Conservation (phyloP, 2,888 invertebrate genomes). For the Drosophila robusta region DNA sequence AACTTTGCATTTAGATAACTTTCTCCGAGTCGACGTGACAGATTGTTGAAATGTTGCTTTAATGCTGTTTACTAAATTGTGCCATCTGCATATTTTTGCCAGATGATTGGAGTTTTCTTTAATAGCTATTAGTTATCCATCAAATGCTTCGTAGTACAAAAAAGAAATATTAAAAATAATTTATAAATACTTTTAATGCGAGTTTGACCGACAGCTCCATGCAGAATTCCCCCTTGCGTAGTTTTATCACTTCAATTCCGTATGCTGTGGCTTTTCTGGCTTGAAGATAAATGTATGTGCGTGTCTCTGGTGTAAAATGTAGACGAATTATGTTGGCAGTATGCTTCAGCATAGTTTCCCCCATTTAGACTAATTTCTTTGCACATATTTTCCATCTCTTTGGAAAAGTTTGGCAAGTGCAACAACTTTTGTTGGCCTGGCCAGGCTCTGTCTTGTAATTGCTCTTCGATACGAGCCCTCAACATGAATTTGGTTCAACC, state of each 20-base stretch:
- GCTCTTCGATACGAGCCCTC: slow-evolving; percentile 46
- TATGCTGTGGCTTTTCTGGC: slow-evolving; percentile 1
- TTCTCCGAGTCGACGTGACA: slow-evolving; percentile 2
- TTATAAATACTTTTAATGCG: slow-evolving; percentile 6
- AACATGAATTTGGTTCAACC: slow-evolving; percentile 33
- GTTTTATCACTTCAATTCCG: background rate
- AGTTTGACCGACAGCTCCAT: slow-evolving; percentile 1
- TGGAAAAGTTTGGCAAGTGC: slow-evolving; percentile 37
- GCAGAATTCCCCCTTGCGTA: background rate
- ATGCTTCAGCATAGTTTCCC: slow-evolving; percentile 27
- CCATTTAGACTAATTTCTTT: slow-evolving; percentile 38
- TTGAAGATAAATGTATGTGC: background rate
- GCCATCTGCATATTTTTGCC: slow-evolving; percentile 9
- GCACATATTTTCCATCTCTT: slow-evolving; percentile 33
- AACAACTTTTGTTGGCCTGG: slow-evolving; percentile 37
- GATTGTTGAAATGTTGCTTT: slow-evolving; percentile 7
- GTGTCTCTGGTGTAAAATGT: slow-evolving; percentile 11
- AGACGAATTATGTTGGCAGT: slow-evolving; percentile 17
- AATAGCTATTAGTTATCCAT: background rate
- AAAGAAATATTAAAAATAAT: background rate
- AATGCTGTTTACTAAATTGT: slow-evolving; percentile 1
- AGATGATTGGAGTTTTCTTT: slow-evolving; percentile 22
- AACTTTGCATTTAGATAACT: slow-evolving; percentile 13
- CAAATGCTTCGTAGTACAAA: background rate
- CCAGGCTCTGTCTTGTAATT: slow-evolving; percentile 46